These are phyloP conservation scores for Lagothrix lagotricha DNA, from an alignment of 2,797 vertebrate genomes.

Conservation along the genomic window DNA sequence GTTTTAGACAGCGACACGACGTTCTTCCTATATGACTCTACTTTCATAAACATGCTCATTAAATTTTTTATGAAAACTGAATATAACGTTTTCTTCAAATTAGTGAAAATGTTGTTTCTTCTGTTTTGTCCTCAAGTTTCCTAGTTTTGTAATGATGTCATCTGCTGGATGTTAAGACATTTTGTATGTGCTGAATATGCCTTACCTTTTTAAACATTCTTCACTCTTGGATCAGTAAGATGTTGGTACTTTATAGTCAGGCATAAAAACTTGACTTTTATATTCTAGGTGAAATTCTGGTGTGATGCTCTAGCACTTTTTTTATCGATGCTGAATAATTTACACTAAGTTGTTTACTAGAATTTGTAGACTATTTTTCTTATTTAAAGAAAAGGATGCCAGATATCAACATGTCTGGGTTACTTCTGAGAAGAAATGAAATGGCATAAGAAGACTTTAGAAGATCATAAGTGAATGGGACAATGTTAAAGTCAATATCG, in stretches of 20 bases:
- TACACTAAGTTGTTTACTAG: background rate
- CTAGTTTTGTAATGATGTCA: background rate
- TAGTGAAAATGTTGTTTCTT: constrained; percentile 11
- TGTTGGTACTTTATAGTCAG: background rate
- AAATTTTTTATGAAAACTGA: background rate
- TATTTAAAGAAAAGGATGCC: background rate
- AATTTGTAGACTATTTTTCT: background rate
- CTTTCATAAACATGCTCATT: background rate
- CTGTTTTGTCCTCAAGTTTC: background rate
- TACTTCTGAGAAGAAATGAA: background rate
- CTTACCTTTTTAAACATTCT: background rate
- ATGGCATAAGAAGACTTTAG: background rate
- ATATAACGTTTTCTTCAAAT: background rate
- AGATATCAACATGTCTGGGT: background rate
- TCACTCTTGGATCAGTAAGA: background rate
- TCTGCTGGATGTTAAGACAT: background rate
- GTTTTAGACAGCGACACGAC: background rate
- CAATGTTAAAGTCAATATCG: background rate
- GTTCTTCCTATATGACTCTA: background rate
- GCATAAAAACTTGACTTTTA: background rate
- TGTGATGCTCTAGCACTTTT: background rate
- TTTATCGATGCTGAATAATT: background rate
- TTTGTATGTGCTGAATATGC: background rate
- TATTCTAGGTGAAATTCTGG: background rate
- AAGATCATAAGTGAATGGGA: background rate